Evolutionary conservation across 2,113 vertebrate genomes (phyloP).

Genomic region (Carassius gibelio): DNA sequence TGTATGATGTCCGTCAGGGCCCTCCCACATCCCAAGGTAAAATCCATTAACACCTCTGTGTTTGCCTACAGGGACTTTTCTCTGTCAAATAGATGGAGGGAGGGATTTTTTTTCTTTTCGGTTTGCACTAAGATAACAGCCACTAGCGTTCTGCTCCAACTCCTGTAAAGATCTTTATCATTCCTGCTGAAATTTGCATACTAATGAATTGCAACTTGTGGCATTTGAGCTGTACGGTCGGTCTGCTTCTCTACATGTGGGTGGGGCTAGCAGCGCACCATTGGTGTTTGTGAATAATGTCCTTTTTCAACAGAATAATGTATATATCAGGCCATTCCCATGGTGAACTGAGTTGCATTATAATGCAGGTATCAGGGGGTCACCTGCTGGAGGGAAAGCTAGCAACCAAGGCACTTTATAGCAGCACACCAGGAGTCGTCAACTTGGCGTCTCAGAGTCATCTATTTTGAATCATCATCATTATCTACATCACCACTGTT

Average conservation of each 20-base stretch:
- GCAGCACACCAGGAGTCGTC: not conserved
- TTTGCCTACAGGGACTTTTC: constrained; percentile 36
- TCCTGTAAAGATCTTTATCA: constrained; percentile 45
- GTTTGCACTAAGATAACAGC: constrained; percentile 50
- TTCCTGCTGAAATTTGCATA: constrained; percentile 59
- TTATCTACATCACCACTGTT: constrained; percentile 36
- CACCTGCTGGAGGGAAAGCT: not conserved
- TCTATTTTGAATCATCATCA: constrained; percentile 23
- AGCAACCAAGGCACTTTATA: not conserved
- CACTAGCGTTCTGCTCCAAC: constrained; percentile 44
- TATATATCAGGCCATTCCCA: constrained; percentile 1
- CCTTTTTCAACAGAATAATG: no score
- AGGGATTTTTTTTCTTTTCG: constrained; percentile 14
- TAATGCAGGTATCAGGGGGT: not conserved
- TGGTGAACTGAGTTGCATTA: not conserved
- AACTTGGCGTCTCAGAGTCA: not conserved
- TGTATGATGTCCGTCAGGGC: constrained; percentile 34
- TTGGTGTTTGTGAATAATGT: constrained; percentile 37
- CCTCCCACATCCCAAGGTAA: constrained; percentile 34
- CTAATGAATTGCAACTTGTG: constrained; percentile 49
- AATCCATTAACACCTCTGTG: constrained; percentile 41
- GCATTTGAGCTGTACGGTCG: constrained; percentile 37
- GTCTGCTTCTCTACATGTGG: constrained; percentile 10
- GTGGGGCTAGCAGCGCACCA: not conserved
- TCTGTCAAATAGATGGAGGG: constrained; percentile 38